A percentile compares a stretch with the other conserved stretches of the same genome.
Evolutionary conservation across 2,888 invertebrate species (phyloP).

Genomic region (Notodonta ziczac): DNA sequence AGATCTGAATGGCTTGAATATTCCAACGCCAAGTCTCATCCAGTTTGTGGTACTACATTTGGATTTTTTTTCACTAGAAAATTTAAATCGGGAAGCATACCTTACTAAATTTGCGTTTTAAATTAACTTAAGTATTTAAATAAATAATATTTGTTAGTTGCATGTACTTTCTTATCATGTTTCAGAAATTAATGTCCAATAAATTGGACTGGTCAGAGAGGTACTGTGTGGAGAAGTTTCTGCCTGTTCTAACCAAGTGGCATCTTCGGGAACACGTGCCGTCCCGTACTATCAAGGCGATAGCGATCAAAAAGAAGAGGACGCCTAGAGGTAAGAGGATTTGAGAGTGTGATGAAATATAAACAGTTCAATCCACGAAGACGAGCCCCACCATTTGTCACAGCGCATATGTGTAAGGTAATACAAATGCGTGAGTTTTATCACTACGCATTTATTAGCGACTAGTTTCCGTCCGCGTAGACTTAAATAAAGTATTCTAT

Average conservation of each 20-base stretch:
- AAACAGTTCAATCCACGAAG: too few relatives aligned
- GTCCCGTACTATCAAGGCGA: constrained; percentile 61
- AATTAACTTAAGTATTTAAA: too few relatives aligned
- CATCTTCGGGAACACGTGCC: constrained; percentile 82
- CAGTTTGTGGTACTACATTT: constrained; percentile 86
- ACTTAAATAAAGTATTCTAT: too few relatives aligned
- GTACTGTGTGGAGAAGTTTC: constrained; percentile 91
- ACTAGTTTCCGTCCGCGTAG: too few relatives aligned
- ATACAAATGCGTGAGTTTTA: not conserved
- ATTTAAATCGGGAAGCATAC: too few relatives aligned
- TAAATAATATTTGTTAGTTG: too few relatives aligned
- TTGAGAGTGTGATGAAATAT: not conserved
- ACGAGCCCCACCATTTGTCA: not conserved
- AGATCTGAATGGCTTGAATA: constrained; percentile 78
- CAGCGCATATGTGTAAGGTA: not conserved
- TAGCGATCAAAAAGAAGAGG: constrained; percentile 73
- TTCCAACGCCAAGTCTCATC: constrained; percentile 87
- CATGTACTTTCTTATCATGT: constrained; percentile 15
- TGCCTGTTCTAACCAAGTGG: constrained; percentile 91
- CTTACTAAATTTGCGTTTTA: too few relatives aligned
- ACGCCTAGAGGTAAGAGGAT: constrained; percentile 72
- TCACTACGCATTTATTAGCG: too few relatives aligned
- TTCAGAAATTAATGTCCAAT: constrained; percentile 86
- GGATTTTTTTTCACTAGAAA: too few relatives aligned
- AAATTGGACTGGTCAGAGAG: constrained; percentile 90